phyloP scores from a whole-genome alignment of 2,113 vertebrate species.

The Pedionomus torquatus region DNA sequence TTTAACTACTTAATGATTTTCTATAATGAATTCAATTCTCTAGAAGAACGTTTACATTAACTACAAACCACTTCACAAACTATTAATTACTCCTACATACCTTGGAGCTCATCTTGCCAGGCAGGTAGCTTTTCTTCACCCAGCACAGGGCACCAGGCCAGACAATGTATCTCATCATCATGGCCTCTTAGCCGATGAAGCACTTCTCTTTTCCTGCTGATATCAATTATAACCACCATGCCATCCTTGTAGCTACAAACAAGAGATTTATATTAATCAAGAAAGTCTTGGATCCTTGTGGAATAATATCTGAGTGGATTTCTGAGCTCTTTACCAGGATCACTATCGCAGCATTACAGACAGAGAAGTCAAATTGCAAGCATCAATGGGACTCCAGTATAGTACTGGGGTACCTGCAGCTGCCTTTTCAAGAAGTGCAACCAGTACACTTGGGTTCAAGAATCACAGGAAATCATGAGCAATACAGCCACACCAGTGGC shows the following conservation, averaged over 20 bases:
- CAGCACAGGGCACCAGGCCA: slow-evolving; percentile 87
- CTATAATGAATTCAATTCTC: background rate
- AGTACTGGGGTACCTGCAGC: background rate
- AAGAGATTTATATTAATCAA: background rate
- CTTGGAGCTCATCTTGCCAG: slow-evolving; percentile 78
- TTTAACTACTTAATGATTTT: background rate
- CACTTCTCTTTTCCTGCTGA: slow-evolving; percentile 90
- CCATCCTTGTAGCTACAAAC: slow-evolving; percentile 92
- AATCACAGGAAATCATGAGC: background rate
- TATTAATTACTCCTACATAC: slow-evolving; percentile 38
- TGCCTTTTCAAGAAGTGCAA: background rate
- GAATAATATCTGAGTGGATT: background rate
- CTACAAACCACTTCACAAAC: background rate
- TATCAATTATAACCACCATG: slow-evolving; percentile 90
- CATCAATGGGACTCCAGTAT: background rate
- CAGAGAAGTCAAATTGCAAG: background rate
- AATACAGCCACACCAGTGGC: background rate
- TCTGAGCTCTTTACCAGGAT: background rate
- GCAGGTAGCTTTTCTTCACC: slow-evolving; percentile 73
- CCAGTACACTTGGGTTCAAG: background rate
- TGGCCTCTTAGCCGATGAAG: slow-evolving; percentile 90
- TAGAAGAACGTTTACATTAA: background rate
- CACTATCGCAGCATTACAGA: background rate
- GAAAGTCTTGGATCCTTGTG: background rate
- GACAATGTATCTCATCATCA: slow-evolving; percentile 92